Evolutionary conservation across 2,888 invertebrate species (phyloP).

Genomic region (Lampropteryx suffumata): DNA sequence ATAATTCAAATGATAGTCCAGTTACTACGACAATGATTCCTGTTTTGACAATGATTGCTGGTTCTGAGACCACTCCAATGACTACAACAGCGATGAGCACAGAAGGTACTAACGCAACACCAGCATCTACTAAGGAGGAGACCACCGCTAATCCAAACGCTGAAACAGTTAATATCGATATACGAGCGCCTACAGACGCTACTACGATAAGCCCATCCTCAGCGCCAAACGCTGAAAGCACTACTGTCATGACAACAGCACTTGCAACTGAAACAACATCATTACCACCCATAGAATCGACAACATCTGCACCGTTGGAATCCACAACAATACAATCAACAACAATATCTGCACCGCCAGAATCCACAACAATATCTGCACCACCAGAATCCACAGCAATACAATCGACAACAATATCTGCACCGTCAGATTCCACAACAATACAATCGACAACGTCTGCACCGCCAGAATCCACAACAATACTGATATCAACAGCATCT

Average conservation of each 20-base stretch:
- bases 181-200: constrained; percentile 45
- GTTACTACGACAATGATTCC: constrained; percentile 33
- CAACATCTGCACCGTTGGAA: constrained; percentile 12
- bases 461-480: constrained; percentile 31
- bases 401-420: constrained; percentile 10
- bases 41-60: too few relatives aligned
- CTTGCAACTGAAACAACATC: constrained; percentile 21
- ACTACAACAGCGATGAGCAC: constrained; percentile 36
- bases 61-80: constrained; percentile 28
- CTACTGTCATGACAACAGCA: constrained; percentile 29
- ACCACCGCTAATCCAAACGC: constrained; percentile 58
- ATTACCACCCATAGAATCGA: constrained; percentile 12
- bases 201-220: constrained; percentile 47
- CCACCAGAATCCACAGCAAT: constrained; percentile 23
- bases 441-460: constrained; percentile 13
- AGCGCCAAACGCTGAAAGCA: constrained; percentile 54
- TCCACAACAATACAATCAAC: constrained; percentile 5
- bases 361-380: constrained; percentile 26
- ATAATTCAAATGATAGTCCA: constrained; percentile 44
- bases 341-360: constrained; percentile 30
- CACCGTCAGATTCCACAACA: constrained; percentile 7
- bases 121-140: constrained; percentile 51
- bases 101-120: constrained; percentile 41
- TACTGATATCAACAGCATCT: constrained; percentile 25
- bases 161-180: constrained; percentile 53